Base-by-base conservation (phyloP, 2,797 vertebrate species). In the Periparus ater region DNA sequence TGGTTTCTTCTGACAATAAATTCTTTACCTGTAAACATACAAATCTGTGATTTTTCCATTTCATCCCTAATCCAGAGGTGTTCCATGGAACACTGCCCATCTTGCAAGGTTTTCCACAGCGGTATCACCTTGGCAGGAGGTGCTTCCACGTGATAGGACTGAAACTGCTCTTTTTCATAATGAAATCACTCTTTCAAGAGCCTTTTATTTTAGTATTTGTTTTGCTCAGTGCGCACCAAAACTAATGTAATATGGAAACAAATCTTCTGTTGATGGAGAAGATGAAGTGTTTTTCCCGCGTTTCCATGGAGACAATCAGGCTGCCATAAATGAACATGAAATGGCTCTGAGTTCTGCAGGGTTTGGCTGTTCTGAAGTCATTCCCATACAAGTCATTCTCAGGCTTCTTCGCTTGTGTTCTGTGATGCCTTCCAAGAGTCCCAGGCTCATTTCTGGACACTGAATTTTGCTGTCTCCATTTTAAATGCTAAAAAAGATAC, bases 281-380 rank as follows among this genome's bases (percentile, higher is more conserved):
- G 91, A 87, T 70, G 27, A 77, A 88, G 66, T 93, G 92, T 76
- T 86, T 82, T 71, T 34, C 72, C 38, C 17, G 3, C 11, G 95
- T 98, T 97, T 95, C 97, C 95, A 97, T 97, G 96, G 97, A 95
- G 95, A 97, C 92, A 95, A 93, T 96, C 96, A 95, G 89, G 85
- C 79, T 85, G n/a, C 83, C 80, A 95, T 89, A 83, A 87, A 91
- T 86, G 95, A 93, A 78, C 58, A 32, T 23, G 79, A 81, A 95
- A 79, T 1, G 6, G 54, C 68, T 97, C 80, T 92, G 81, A 68
- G 88, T 87, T 91, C 85, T 93, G 87, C 17, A 85, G 87, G 71
- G 95, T 97, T 95, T 82, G 82, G 60, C 81, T 95, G 87, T 50
- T 96, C 80, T 58, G 40, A 85, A 79, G 61, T 93, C 50, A 93